These are phyloP conservation scores for Psix sp. DNA, from an alignment of 1,140 invertebrate genomes.

Conservation along the genomic window DNA sequence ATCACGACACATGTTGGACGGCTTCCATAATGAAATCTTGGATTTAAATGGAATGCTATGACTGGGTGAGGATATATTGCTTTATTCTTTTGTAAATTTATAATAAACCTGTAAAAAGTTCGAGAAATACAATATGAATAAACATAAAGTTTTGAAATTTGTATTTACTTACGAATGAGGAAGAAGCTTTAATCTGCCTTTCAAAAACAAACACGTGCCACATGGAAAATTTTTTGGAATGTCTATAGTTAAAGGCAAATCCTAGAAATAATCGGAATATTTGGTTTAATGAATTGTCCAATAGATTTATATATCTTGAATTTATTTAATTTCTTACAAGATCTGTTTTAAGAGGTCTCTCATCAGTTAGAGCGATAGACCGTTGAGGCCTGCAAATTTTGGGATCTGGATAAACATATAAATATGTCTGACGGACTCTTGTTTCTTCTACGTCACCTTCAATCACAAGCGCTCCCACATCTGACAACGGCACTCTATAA, in stretches of 20 bases:
- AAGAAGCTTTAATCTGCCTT: constrained; percentile 80
- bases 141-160: not conserved
- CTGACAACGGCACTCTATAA: constrained; percentile 80
- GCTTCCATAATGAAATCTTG: constrained; percentile 77
- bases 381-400: constrained; percentile 63
- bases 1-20: constrained; percentile 70
- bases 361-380: constrained; percentile 62
- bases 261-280: constrained; percentile 12
- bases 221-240: constrained; percentile 72
- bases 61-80: constrained; percentile 81
- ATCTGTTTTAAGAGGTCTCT: constrained; percentile 54
- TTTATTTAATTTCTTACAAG: not conserved
- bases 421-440: constrained; percentile 69
- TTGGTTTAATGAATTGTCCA: not conserved
- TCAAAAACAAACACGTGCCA: constrained; percentile 78
- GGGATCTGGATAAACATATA: constrained; percentile 77
- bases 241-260: constrained; percentile 72
- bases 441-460: constrained; percentile 79
- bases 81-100: constrained; percentile 82
- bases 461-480: constrained; percentile 78
- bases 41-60: constrained; percentile 82
- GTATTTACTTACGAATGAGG: constrained; percentile 78
- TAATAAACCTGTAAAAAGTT: constrained; percentile 79
- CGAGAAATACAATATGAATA: too few species aligned
- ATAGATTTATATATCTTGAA: not conserved